Conservation (phyloP, 2,113 vertebrate species). For the Leptosomus discolor region DNA sequence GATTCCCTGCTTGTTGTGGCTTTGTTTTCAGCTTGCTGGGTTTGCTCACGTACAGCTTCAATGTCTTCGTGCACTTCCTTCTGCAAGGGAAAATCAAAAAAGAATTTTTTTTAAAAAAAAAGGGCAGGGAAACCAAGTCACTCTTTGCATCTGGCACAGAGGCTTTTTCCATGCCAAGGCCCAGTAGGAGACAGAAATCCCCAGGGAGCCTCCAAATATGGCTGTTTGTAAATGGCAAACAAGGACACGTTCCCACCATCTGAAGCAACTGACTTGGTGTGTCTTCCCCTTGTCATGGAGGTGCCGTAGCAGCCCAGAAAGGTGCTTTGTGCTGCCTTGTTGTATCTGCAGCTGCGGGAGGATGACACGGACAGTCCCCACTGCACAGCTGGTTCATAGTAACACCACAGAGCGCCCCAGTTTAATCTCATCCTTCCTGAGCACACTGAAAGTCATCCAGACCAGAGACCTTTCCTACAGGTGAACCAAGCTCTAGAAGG, state of each 20-base stretch:
- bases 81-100: conserved; percentile 58
- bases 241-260: neutral
- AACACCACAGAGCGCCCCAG: neutral
- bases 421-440: neutral
- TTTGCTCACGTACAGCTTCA: conserved; percentile 57
- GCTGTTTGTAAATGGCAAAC: neutral
- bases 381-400: neutral
- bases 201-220: neutral
- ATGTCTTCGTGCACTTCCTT: conserved; percentile 81
- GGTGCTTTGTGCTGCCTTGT: neutral
- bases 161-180: neutral
- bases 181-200: neutral
- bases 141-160: neutral
- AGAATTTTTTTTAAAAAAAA: rapidly evolving
- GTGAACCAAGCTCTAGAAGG: neutral
- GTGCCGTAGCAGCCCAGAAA: neutral
- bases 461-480: neutral
- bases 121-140: neutral
- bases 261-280: neutral
- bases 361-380: neutral
- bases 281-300: neutral
- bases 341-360: neutral
- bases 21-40: conserved; percentile 72
- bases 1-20: conserved; percentile 55
- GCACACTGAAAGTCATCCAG: neutral